Percentiles rank a stretch among this genome's conserved stretches.
phyloP scores from a whole-genome alignment of 2,113 vertebrate genomes.

The Mesembrinibis cayennensis region DNA sequence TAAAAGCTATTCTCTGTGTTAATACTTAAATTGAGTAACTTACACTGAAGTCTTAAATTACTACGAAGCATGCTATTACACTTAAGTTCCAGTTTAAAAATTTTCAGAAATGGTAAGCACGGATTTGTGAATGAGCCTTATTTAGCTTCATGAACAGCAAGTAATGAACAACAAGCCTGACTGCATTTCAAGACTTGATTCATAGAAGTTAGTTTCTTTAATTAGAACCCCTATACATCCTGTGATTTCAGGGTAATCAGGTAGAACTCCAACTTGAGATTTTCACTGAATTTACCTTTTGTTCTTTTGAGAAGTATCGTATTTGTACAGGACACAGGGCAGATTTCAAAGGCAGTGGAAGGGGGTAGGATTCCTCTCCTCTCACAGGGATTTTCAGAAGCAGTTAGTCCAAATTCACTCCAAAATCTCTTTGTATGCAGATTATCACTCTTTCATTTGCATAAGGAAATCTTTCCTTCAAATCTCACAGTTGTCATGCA shows the following conservation, averaged over 20 bases:
- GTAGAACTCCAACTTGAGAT: neutral
- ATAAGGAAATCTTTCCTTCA: neutral
- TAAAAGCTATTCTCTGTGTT: neutral
- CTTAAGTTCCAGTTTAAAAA: conserved; percentile 35
- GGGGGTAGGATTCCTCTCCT: neutral
- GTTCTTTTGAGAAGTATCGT: accelerated
- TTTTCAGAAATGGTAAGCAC: conserved; percentile 4
- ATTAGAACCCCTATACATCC: neutral
- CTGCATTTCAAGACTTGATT: neutral
- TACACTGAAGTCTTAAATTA: conserved; percentile 29
- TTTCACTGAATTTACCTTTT: neutral
- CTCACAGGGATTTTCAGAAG: neutral
- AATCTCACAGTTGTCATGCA: conserved; percentile 57
- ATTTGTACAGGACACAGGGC: neutral
- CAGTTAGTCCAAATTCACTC: neutral
- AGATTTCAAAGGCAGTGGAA: neutral
- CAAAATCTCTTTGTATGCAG: conserved; percentile 29
- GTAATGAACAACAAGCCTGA: neutral
- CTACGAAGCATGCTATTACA: conserved; percentile 34
- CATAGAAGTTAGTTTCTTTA: neutral
- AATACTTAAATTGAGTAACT: conserved; percentile 24
- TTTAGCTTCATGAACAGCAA: neutral
- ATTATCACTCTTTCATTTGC: neutral
- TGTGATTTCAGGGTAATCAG: neutral
- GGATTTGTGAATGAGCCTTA: conserved; percentile 13